A percentile compares a stretch with the other conserved stretches of the same genome.
These are phyloP conservation scores for Equus przewalskii DNA, from an alignment of 2,113 vertebrate species.

Conservation along the genomic window DNA sequence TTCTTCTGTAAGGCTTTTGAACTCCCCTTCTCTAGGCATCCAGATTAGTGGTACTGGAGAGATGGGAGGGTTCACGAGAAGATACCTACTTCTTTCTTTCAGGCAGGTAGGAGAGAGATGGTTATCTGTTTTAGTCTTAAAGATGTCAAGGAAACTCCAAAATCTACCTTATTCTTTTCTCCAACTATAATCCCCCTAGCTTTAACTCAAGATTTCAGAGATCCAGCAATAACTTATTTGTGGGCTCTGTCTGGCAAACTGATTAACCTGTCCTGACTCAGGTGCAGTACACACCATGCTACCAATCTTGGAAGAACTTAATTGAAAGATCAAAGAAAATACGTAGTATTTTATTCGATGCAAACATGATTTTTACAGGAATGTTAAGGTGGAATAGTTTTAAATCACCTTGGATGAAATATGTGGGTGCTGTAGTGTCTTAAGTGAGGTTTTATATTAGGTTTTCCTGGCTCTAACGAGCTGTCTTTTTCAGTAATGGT, in stretches of 20 bases:
- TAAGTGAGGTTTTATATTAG: background rate
- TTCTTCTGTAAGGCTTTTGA: background rate
- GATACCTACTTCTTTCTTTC: background rate
- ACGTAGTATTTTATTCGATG: constrained; percentile 14
- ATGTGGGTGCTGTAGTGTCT: constrained; percentile 4
- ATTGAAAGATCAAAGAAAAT: constrained; percentile 23
- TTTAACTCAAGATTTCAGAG: constrained; percentile 8
- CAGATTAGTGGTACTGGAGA: background rate
- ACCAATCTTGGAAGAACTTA: background rate
- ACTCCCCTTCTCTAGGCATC: background rate
- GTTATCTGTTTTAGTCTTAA: constrained; percentile 14
- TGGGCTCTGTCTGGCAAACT: background rate
- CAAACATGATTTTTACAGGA: constrained; percentile 38
- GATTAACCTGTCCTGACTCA: background rate
- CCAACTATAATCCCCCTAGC: background rate
- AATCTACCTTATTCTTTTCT: background rate
- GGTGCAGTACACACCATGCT: background rate
- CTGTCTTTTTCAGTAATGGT: background rate
- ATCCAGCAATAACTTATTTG: background rate
- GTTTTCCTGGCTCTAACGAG: background rate
- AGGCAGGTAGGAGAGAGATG: background rate
- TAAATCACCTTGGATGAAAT: constrained; percentile 30
- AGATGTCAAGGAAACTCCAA: background rate
- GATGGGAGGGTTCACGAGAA: background rate
- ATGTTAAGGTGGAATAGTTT: constrained; percentile 20